Conservation (phyloP, 1,140 invertebrate genomes). For the Anoplophora glabripennis region DNA sequence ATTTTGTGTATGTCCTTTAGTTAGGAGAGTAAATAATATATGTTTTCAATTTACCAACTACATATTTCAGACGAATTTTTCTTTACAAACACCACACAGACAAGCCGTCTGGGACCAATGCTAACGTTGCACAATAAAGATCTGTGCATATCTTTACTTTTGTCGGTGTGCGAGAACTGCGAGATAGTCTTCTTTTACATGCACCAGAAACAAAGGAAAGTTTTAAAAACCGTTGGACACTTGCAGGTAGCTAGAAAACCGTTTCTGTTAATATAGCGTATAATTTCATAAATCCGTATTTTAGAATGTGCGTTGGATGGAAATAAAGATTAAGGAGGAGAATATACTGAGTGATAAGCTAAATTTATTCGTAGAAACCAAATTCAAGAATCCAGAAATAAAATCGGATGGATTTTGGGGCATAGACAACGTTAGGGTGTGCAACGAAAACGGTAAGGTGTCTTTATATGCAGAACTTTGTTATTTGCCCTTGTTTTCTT, state of each 20-base stretch:
- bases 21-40: no score
- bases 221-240: constrained; percentile 26
- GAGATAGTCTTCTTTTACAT: constrained; percentile 27
- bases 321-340: constrained; percentile 32
- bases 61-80: constrained; percentile 35
- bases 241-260: neutral
- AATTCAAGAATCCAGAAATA: constrained; percentile 14
- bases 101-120: constrained; percentile 28
- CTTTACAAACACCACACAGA: constrained; percentile 30
- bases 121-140: constrained; percentile 24
- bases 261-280: no score
- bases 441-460: constrained; percentile 35
- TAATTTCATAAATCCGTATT: neutral
- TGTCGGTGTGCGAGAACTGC: constrained; percentile 28
- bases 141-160: constrained; percentile 32
- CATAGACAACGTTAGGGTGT: constrained; percentile 33
- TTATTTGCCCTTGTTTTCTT: constrained; percentile 9
- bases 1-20: no score
- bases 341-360: constrained; percentile 21
- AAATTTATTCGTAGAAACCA: constrained; percentile 34
- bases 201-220: constrained; percentile 18
- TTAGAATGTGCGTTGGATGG: constrained; percentile 27
- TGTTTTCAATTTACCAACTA: neutral
- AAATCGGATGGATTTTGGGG: constrained; percentile 30
- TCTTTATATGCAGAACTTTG: neutral